A percentile compares a stretch with the other conserved stretches of the same genome.
phyloP scores from a whole-genome alignment of 2,888 invertebrate genomes.

The Macropis europaea region DNA sequence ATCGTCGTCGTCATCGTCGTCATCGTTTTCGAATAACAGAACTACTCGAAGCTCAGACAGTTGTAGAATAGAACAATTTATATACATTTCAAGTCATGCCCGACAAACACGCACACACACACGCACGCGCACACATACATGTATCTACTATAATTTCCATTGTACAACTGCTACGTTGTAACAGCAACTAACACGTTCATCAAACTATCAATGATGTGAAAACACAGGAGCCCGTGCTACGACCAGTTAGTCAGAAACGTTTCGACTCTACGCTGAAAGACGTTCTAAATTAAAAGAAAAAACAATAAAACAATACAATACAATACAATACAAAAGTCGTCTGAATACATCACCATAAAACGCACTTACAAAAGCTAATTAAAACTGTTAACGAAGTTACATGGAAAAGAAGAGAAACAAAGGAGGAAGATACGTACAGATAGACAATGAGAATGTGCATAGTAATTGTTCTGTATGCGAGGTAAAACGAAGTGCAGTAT shows the following conservation, averaged over 20 bases:
- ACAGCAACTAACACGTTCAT: constrained; percentile 28
- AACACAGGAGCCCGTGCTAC: not conserved
- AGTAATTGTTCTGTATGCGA: constrained; percentile 38
- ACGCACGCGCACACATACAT: not conserved
- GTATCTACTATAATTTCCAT: constrained; percentile 4
- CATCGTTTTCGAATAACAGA: constrained; percentile 8
- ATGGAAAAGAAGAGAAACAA: not conserved
- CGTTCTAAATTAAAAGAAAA: not conserved
- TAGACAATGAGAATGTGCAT: constrained; percentile 18
- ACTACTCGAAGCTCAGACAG: constrained; percentile 16
- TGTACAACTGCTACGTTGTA: constrained; percentile 15
- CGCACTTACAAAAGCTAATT: constrained; percentile 16
- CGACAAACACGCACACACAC: constrained; percentile 17
- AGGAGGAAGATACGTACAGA: too few species aligned
- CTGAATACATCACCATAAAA: constrained; percentile 6
- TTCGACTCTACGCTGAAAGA: constrained; percentile 3
- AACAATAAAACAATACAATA: constrained; percentile 9
- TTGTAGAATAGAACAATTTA: constrained; percentile 21
- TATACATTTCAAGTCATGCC: constrained; percentile 38
- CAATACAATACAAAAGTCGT: not conserved
- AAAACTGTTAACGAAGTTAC: not conserved
- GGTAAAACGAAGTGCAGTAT: constrained; percentile 45
- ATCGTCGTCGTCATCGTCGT: too few species aligned
- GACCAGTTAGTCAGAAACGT: constrained; percentile 1
- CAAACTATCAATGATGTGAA: constrained; percentile 9